Conservation (phyloP, 2,797 vertebrate species). For the Cirrhinus mrigala region DNA sequence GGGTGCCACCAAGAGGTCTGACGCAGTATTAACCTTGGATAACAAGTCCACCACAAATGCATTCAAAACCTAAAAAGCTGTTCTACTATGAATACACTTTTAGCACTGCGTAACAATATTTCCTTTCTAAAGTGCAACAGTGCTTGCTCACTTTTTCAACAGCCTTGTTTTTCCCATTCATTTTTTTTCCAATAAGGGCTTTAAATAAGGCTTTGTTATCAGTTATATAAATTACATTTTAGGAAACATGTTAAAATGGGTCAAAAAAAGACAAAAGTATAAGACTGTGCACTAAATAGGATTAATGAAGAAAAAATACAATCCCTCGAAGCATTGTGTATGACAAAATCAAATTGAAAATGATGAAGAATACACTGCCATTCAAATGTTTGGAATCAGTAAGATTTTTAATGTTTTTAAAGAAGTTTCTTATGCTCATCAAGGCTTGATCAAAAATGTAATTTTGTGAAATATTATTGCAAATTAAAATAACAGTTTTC, state of each 20-base stretch:
- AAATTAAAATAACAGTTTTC: no score
- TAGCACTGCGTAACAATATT: not conserved
- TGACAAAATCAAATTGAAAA: not conserved
- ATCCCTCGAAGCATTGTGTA: not conserved
- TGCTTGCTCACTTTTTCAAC: not conserved
- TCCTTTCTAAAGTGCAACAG: not conserved
- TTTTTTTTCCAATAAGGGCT: not conserved
- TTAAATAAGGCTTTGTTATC: not conserved
- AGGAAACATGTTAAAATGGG: not conserved
- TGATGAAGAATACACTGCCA: not conserved
- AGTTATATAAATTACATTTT: not conserved
- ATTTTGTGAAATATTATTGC: no score
- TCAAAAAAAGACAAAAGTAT: not conserved
- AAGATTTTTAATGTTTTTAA: no score
- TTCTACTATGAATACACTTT: not conserved
- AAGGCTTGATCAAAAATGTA: no score
- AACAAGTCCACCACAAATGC: not conserved
- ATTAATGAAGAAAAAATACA: not conserved
- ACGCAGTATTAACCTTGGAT: not conserved
- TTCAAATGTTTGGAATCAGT: no score
- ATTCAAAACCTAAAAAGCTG: not conserved
- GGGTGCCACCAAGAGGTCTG: slow-evolving; percentile 34
- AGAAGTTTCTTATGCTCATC: no score
- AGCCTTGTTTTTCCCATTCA: not conserved
- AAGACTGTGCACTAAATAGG: not conserved